Base-by-base conservation (phyloP, 2,888 invertebrate genomes). In the Nomada ferruginata region DNA sequence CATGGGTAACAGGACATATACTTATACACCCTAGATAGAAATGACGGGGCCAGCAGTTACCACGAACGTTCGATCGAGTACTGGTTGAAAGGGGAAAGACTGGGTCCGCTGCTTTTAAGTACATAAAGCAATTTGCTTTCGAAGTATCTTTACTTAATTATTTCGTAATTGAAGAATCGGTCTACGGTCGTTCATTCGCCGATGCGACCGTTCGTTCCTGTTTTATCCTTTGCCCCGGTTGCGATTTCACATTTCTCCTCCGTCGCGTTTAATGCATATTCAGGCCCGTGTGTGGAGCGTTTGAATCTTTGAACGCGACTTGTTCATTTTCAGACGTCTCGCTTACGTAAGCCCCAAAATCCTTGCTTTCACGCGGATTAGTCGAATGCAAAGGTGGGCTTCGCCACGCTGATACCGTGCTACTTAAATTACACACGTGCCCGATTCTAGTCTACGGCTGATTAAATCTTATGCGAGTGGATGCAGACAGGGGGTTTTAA, bases 371-470 rank as follows among this genome's bases (percentile, higher is more conserved):
- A 73, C 82, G 69, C 78, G 88, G 84, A 86, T 87, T 86, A 84
- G 63, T 66, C 64, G 75, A 79, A 85, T 70, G 77, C 84, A 82
- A 81, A 85, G 82, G 83, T 76, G 77, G 81, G 76, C 82, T 80
- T 83, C 72, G 66, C 13, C 50, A 10, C 55, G 73, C 60, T 72
- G 82, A 85, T 83, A 84, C 84, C 83, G 82, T 80, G 88, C 82
- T 90, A 90, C 89, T 89, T 89, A 89, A 91, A 91, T 91, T 91
- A 90, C 88, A 86, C 82, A 84, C 81, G 82, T 82, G 79, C 80
- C n/a, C 60, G 83, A 79, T 83, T 85, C 72, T 72, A 76, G 78
- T 83, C 85, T 84, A 88, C 85, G 83, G 81, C 80, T 79, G 89
- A 87, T 89, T 88, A 86, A 83, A 84, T 87, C 84, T 86, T 83